Base-by-base conservation (phyloP, 2,113 vertebrate species). In the Leptocoma aspasia region DNA sequence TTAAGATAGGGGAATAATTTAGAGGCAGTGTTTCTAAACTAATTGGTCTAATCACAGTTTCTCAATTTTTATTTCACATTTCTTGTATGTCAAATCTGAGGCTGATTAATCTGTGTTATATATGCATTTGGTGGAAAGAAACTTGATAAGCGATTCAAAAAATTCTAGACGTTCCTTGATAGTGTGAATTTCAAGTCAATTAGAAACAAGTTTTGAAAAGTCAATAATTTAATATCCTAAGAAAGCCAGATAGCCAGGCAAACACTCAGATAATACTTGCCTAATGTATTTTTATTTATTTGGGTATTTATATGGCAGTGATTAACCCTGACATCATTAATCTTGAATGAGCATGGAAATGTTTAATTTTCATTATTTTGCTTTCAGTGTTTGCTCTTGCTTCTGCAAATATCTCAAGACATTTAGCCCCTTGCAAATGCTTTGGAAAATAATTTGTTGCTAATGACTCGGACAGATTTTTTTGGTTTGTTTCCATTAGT, bases 301-400 rank as follows among this genome's bases (percentile, higher is more conserved):
- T 82, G 44, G 39, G 10, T 83, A 80, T 92, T 93, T 93, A 54
- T 65, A 70, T 47, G 64, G 50, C 63, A 82, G 66, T 11, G 70
- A 95, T 91, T 95, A 95, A 96, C 84, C 45, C 54, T 33, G 77
- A 72, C 66, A 85, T 89, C 61, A 79, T 89, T 87, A 89, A 94
- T 89, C 66, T 72, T 79, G 77, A 95, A 82, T 57, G 73, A 89
- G 66, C 53, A 76, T 50, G 20, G 27, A 86, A 90, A 86, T 65
- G 30, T 92, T 95, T 95, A 57, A 89, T 95, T 95, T 89, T 90
- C 59, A 71, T 92, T 92, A 68, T 85, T 91, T 87, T 82, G 63
- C 61, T 65, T 89, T 76, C 84, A 65, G 37, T 69, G 72, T 90
- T 96, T 79, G 35, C n/a, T 92, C 78, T 90, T 82, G 35, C 63